phyloP scores from a whole-genome alignment of 2,797 vertebrate genomes.

The Sarcoramphus papa region DNA sequence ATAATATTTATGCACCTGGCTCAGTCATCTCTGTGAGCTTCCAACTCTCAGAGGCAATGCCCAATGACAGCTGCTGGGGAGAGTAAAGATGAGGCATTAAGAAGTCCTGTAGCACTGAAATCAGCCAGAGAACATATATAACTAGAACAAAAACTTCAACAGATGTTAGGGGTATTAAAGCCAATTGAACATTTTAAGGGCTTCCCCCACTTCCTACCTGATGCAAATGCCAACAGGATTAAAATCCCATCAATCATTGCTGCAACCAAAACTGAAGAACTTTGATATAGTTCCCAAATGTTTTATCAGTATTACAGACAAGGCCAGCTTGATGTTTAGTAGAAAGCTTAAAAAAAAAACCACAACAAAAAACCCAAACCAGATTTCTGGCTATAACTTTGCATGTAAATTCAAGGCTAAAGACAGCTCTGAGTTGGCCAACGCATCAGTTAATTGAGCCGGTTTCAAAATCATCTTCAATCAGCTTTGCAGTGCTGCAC shows the following conservation, averaged over 20 bases:
- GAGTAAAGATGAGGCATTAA: constrained; percentile 19
- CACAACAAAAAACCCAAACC: not conserved
- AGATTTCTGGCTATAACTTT: constrained; percentile 2
- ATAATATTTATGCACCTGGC: constrained; percentile 60
- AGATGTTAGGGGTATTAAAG: constrained; percentile 49
- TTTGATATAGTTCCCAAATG: constrained; percentile 2
- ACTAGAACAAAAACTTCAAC: constrained; percentile 36
- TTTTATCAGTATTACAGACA: not conserved
- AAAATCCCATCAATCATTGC: constrained; percentile 31
- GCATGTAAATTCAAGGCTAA: not conserved
- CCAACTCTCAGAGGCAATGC: constrained; percentile 38
- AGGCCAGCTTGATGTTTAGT: not conserved
- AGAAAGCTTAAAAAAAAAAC: not conserved
- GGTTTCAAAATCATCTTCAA: not conserved
- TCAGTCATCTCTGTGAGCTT: not conserved
- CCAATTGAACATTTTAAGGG: constrained; percentile 25
- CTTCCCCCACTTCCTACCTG: constrained; percentile 50
- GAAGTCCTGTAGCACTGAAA: constrained; percentile 30
- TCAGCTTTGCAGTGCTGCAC: not conserved
- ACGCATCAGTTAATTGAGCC: not conserved
- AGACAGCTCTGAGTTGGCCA: not conserved
- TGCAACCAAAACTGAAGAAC: constrained; percentile 6
- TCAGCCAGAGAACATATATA: constrained; percentile 32
- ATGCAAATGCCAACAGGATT: constrained; percentile 41
- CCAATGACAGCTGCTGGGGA: constrained; percentile 49